Conservation (phyloP, 2,888 invertebrate species). For the Balanococcus diminutus region DNA sequence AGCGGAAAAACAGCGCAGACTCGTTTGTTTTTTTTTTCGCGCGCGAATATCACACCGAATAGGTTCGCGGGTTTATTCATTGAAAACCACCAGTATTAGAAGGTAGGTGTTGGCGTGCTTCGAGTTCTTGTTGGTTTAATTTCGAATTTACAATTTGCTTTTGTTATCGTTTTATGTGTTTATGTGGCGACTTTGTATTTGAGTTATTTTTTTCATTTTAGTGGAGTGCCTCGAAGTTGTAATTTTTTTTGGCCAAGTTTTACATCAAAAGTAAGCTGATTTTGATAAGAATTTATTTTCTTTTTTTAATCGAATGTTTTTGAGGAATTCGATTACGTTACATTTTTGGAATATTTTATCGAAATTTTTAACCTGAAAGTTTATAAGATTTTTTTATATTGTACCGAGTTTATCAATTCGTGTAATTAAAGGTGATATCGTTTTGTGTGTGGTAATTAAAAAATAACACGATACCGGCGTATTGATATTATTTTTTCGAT, state of each 20-base stretch:
- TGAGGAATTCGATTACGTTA: neutral
- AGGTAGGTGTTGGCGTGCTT: neutral
- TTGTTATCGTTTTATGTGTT: neutral
- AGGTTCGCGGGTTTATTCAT: neutral
- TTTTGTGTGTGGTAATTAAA: neutral
- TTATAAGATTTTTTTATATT: neutral
- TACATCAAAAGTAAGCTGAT: neutral
- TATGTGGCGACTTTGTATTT: constrained; percentile 9
- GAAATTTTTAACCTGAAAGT: neutral
- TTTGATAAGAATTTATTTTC: neutral
- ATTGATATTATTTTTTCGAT: neutral
- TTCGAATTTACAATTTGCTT: neutral
- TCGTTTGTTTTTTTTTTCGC: constrained; percentile 31
- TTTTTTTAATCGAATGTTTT: neutral
- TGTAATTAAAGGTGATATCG: neutral
- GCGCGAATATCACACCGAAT: constrained; percentile 12
- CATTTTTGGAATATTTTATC: neutral
- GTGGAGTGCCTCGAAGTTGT: neutral
- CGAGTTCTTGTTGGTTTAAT: neutral
- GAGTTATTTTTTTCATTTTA: neutral
- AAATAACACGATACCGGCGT: neutral
- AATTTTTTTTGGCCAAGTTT: neutral
- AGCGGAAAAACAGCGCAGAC: constrained; percentile 33
- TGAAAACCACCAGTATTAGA: neutral
- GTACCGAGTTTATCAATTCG: neutral